phyloP scores from a whole-genome alignment of 1,140 invertebrate species.

The Zaprionus davidi region DNA sequence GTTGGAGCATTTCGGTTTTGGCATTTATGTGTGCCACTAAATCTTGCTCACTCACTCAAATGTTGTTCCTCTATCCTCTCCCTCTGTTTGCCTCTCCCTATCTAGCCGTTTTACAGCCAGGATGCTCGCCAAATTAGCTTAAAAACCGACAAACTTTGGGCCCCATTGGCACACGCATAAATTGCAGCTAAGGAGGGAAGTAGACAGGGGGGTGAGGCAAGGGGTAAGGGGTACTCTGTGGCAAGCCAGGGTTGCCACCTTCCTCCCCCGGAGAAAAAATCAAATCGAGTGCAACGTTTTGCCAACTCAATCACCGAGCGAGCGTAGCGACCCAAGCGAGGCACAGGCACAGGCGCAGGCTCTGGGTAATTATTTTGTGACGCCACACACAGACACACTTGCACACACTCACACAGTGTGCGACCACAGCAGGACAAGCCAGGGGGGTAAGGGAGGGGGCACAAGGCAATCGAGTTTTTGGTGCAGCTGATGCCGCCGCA shows the following conservation, averaged over 20 bases:
- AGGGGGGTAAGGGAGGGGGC: constrained; percentile 19
- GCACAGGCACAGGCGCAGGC: constrained; percentile 27
- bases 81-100: constrained; percentile 9
- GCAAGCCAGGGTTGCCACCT: background rate
- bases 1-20: constrained; percentile 75
- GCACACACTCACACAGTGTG: constrained; percentile 15
- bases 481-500: constrained; percentile 79
- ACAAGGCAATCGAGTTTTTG: constrained; percentile 75
- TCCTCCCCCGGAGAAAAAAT: constrained; percentile 57
- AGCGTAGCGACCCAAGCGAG: constrained; percentile 29
- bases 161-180: constrained; percentile 65
- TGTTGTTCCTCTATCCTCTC: constrained; percentile 32
- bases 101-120: constrained; percentile 30
- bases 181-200: constrained; percentile 31
- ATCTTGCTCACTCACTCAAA: constrained; percentile 78
- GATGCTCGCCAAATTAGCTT: constrained; percentile 74
- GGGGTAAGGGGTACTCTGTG: background rate
- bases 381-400: constrained; percentile 34
- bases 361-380: constrained; percentile 82
- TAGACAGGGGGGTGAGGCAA: background rate
- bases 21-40: constrained; percentile 78
- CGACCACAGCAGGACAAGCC: constrained; percentile 13
- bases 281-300: constrained; percentile 79
- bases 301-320: constrained; percentile 75
- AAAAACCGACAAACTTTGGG: constrained; percentile 71